These are phyloP conservation scores for Mandrillus leucophaeus DNA, from an alignment of 2,113 vertebrate species.

Conservation along the genomic window DNA sequence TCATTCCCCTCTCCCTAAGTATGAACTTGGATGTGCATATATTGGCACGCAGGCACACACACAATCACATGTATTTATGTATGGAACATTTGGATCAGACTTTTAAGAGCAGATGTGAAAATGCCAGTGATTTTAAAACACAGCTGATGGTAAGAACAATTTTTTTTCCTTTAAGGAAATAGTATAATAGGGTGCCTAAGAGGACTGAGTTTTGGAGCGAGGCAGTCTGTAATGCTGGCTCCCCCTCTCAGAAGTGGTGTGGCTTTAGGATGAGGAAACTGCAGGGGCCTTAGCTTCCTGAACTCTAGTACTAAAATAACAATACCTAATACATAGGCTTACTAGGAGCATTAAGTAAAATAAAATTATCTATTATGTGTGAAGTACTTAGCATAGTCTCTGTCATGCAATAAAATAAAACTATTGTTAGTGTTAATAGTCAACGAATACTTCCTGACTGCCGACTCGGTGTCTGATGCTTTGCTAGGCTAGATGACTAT, in stretches of 20 bases:
- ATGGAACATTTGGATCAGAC: background rate
- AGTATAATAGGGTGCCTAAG: rapidly evolving
- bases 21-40: background rate
- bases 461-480: background rate
- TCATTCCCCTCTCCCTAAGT: background rate
- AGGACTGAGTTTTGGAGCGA: background rate
- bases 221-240: rapidly evolving
- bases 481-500: background rate
- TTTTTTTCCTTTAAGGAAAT: background rate
- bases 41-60: background rate
- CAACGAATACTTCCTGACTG: background rate
- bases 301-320: background rate
- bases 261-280: background rate
- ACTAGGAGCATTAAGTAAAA: background rate
- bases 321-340: background rate
- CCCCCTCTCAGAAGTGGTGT: background rate
- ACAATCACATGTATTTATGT: background rate
- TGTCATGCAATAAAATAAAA: background rate
- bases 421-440: background rate
- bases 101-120: background rate
- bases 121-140: background rate
- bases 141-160: background rate
- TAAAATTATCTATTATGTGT: background rate
- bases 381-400: background rate
- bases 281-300: background rate